phyloP scores from a whole-genome alignment of 2,113 vertebrate genomes.

The Phasianus colchicus region DNA sequence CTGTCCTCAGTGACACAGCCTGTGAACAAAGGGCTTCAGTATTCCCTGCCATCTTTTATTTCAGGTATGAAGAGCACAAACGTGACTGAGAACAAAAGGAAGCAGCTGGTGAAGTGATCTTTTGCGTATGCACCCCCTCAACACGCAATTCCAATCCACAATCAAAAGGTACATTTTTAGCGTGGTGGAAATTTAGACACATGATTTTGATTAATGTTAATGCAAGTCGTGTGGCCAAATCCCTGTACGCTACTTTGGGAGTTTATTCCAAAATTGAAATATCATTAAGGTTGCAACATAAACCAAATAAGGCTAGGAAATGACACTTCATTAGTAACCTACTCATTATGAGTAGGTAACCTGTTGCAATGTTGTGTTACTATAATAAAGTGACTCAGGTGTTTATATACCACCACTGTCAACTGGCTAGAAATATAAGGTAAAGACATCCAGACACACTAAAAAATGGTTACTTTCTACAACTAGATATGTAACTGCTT shows the following conservation, averaged over 20 bases:
- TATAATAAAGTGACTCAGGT: slow-evolving; percentile 43
- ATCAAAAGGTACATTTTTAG: neutral
- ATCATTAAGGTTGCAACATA: slow-evolving; percentile 60
- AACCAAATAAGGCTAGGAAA: slow-evolving; percentile 58
- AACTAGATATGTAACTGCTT: neutral
- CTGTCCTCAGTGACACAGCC: neutral
- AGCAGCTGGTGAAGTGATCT: neutral
- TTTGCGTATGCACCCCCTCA: neutral
- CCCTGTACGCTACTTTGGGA: slow-evolving; percentile 47
- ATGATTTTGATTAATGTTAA: slow-evolving; percentile 66
- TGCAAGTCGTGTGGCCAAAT: slow-evolving; percentile 57
- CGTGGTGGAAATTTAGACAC: slow-evolving; percentile 45
- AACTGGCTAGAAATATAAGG: neutral
- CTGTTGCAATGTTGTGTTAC: neutral
- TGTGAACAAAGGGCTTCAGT: neutral
- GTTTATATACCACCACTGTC: slow-evolving; percentile 44
- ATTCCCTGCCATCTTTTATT: neutral
- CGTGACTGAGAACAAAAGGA: neutral
- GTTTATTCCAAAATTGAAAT: slow-evolving; percentile 53
- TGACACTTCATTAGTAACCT: slow-evolving; percentile 67
- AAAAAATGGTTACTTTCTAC: neutral
- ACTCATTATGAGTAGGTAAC: neutral
- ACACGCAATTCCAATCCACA: neutral
- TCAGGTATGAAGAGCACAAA: neutral
- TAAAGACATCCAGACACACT: neutral